A percentile compares a stretch with the other conserved stretches of the same genome.
These are phyloP conservation scores for Minunthozetes semirufus DNA, from an alignment of 2,888 invertebrate species.

Conservation along the genomic window DNA sequence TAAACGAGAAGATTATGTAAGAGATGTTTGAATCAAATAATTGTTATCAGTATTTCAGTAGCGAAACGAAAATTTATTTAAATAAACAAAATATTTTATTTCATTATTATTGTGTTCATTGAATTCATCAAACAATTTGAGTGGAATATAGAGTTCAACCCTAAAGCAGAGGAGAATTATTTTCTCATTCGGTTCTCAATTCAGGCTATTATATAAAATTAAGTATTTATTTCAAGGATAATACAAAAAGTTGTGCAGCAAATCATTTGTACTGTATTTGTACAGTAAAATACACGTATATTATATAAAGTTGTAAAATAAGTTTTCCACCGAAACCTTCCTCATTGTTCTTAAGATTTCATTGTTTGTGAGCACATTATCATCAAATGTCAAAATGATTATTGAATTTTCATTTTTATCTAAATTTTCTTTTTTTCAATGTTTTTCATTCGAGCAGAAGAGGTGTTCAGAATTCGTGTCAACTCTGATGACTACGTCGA, in stretches of 20 bases:
- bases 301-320: neutral
- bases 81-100: slow-evolving; percentile 11
- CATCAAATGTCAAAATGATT: too few species aligned
- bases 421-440: neutral
- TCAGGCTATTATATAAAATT: slow-evolving; percentile 22
- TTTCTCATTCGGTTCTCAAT: slow-evolving; percentile 11
- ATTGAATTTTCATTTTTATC: neutral
- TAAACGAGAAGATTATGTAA: slow-evolving; percentile 6
- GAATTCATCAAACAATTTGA: neutral
- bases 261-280: too few species aligned
- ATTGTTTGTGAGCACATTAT: too few species aligned
- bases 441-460: slow-evolving; percentile 50
- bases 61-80: neutral
- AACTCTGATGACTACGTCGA: slow-evolving; percentile 62
- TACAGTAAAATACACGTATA: too few species aligned
- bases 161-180: slow-evolving; percentile 9
- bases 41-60: slow-evolving; percentile 15
- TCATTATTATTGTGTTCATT: neutral
- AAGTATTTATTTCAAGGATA: slow-evolving; percentile 29
- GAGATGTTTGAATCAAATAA: too few species aligned
- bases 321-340: neutral
- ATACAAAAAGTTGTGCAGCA: neutral
- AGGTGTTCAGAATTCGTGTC: slow-evolving; percentile 58
- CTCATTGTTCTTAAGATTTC: too few species aligned
- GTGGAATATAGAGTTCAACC: neutral